phyloP scores from a whole-genome alignment of 2,888 invertebrate species.

The Drosophila lacicola region DNA sequence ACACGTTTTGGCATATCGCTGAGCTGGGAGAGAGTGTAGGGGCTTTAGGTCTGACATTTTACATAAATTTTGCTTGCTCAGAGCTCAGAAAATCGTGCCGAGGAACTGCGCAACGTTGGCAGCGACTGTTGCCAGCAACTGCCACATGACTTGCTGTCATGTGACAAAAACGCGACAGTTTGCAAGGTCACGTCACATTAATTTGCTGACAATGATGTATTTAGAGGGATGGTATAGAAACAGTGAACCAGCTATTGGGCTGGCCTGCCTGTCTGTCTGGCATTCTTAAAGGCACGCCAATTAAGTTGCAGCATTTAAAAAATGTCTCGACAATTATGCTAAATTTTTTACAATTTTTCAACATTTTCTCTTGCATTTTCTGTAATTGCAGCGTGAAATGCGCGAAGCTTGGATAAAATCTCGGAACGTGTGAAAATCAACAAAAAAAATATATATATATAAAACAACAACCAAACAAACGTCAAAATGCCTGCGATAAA shows the following conservation, averaged over 20 bases:
- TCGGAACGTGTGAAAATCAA: slow-evolving; percentile 36
- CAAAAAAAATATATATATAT: not conserved
- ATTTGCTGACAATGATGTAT: slow-evolving; percentile 81
- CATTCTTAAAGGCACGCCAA: slow-evolving; percentile 67
- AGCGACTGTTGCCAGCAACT: slow-evolving; percentile 38
- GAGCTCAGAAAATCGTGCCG: slow-evolving; percentile 57
- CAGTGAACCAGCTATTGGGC: not conserved
- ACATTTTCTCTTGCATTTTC: slow-evolving; percentile 23
- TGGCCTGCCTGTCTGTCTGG: slow-evolving; percentile 18
- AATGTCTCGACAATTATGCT: slow-evolving; percentile 51
- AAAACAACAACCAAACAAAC: slow-evolving; percentile 24
- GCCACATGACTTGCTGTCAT: slow-evolving; percentile 68
- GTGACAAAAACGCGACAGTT: slow-evolving; percentile 77
- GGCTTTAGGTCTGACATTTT: slow-evolving; percentile 61
- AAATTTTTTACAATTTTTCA: slow-evolving; percentile 31
- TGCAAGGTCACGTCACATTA: slow-evolving; percentile 82
- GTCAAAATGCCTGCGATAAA: slow-evolving; percentile 76
- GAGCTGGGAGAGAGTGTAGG: slow-evolving; percentile 6
- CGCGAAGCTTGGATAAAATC: slow-evolving; percentile 19
- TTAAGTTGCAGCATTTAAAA: slow-evolving; percentile 57
- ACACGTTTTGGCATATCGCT: slow-evolving; percentile 76
- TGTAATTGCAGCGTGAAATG: slow-evolving; percentile 57
- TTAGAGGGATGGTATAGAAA: slow-evolving; percentile 40
- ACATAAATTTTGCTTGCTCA: slow-evolving; percentile 76
- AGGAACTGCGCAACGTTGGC: slow-evolving; percentile 60